Percentiles rank a stretch among this genome's conserved stretches.
phyloP scores from a whole-genome alignment of 2,797 vertebrate species.

The Iguana delicatissima region DNA sequence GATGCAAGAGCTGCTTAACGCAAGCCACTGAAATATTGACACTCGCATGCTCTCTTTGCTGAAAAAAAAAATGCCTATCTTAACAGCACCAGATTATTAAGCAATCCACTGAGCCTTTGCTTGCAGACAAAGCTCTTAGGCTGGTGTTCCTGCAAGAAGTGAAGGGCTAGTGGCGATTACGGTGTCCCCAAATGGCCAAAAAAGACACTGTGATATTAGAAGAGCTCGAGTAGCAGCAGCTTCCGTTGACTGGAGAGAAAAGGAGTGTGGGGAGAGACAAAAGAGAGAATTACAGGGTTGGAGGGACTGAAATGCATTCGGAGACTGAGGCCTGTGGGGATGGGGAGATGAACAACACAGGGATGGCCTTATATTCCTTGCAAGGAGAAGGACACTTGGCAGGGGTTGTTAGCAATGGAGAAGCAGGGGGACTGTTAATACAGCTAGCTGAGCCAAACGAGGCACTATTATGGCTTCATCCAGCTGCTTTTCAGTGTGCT shows the following conservation, averaged over 20 bases:
- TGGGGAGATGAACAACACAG: not conserved
- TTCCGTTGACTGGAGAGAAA: not conserved
- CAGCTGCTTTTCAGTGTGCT: not conserved
- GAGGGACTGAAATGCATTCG: constrained; percentile 31
- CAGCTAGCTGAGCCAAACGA: not conserved
- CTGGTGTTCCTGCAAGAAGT: not conserved
- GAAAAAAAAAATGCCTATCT: constrained; percentile 4
- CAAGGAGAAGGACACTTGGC: accelerated
- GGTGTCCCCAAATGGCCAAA: constrained; percentile 31
- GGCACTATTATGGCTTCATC: not conserved
- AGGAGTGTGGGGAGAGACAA: accelerated
- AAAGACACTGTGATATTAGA: constrained; percentile 6
- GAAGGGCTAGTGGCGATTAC: not conserved
- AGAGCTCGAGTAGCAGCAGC: constrained; percentile 4
- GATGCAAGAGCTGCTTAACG: not conserved
- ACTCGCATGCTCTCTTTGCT: not conserved
- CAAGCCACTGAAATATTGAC: not conserved
- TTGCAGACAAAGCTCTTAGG: constrained; percentile 36
- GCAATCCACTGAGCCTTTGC: constrained; percentile 28
- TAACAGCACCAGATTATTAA: constrained; percentile 19
- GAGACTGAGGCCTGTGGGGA: not conserved
- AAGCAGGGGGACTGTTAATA: not conserved
- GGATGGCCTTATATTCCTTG: not conserved
- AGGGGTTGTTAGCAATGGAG: not conserved
- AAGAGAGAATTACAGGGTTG: not conserved